Percentiles rank a stretch among this genome's conserved stretches.
Conservation (phyloP, 2,888 invertebrate genomes). For the Drosophila demipolita region DNA sequence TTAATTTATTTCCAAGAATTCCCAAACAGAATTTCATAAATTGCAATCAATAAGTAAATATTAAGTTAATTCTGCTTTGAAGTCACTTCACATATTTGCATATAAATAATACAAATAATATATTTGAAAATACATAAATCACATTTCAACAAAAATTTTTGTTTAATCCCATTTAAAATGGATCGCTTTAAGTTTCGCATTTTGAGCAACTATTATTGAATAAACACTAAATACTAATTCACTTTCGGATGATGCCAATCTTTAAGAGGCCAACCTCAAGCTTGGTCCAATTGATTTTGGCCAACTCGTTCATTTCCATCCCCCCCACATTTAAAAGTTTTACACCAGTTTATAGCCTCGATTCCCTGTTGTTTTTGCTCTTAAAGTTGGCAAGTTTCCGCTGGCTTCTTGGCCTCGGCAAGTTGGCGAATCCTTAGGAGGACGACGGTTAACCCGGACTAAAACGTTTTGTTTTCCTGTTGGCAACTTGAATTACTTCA, state of each 20-base stretch:
- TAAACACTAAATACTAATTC: slow-evolving; percentile 3
- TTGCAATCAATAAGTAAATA: not conserved
- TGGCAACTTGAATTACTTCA: slow-evolving; percentile 64
- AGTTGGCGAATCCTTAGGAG: slow-evolving; percentile 47
- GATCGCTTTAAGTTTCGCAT: not conserved
- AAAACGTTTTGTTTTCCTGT: slow-evolving; percentile 38
- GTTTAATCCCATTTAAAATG: not conserved
- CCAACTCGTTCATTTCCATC: slow-evolving; percentile 15
- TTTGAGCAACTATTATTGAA: slow-evolving; percentile 1
- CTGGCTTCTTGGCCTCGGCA: slow-evolving; percentile 40
- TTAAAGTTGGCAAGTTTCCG: slow-evolving; percentile 37
- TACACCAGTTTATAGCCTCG: slow-evolving; percentile 27
- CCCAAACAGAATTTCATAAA: not conserved
- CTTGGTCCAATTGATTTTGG: slow-evolving; percentile 41
- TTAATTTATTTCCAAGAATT: not conserved
- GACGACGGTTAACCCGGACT: slow-evolving; percentile 37
- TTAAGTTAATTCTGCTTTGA: not conserved
- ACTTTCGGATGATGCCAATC: slow-evolving; percentile 9
- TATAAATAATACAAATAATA: not conserved
- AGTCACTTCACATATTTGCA: not conserved
- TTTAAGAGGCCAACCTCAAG: slow-evolving; percentile 20
- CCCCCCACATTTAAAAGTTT: slow-evolving; percentile 40
- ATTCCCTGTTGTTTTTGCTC: slow-evolving; percentile 1
- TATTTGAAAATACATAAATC: not conserved
- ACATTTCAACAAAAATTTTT: not conserved